Percentiles rank a stretch among this genome's conserved stretches.
Conservation (phyloP, 2,797 vertebrate genomes). For the Poecilia picta region DNA sequence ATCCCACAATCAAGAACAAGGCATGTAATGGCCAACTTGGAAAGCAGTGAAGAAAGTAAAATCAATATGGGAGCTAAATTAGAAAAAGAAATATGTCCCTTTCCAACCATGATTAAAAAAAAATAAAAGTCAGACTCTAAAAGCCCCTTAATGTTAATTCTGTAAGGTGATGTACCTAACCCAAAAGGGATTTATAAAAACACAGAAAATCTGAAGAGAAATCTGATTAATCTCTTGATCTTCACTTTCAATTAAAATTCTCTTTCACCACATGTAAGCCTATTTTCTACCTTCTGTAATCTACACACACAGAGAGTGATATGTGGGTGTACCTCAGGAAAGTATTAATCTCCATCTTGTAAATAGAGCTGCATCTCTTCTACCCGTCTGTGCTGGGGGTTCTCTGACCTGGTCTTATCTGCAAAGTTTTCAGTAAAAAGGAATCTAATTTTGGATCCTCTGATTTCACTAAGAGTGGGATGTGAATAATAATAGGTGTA, state of each 20-base stretch:
- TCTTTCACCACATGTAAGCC: slow-evolving; percentile 47
- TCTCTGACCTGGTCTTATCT: slow-evolving; percentile 31
- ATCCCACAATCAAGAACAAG: slow-evolving; percentile 1
- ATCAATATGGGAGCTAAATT: slow-evolving; percentile 20
- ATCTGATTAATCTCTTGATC: slow-evolving; percentile 54
- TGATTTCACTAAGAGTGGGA: slow-evolving; percentile 42
- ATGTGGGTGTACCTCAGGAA: neutral
- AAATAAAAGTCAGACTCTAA: slow-evolving; percentile 10
- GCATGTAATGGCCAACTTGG: slow-evolving; percentile 8
- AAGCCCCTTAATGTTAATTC: slow-evolving; percentile 20
- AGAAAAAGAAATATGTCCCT: slow-evolving; percentile 13
- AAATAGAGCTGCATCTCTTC: neutral
- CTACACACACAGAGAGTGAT: slow-evolving; percentile 29
- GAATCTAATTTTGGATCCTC: slow-evolving; percentile 36
- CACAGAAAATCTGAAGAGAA: slow-evolving; percentile 36
- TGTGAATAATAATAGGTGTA: slow-evolving; percentile 65
- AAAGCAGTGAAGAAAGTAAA: slow-evolving; percentile 8
- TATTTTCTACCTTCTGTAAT: slow-evolving; percentile 41
- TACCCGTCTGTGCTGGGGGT: slow-evolving; percentile 1
- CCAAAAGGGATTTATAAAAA: slow-evolving; percentile 10
- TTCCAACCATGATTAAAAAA: neutral
- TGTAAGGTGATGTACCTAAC: slow-evolving; percentile 19
- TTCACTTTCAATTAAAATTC: slow-evolving; percentile 63
- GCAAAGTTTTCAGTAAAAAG: slow-evolving; percentile 41
- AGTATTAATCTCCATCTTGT: neutral